phyloP scores from a whole-genome alignment of 2,888 invertebrate species.

The Agrochola circellaris region DNA sequence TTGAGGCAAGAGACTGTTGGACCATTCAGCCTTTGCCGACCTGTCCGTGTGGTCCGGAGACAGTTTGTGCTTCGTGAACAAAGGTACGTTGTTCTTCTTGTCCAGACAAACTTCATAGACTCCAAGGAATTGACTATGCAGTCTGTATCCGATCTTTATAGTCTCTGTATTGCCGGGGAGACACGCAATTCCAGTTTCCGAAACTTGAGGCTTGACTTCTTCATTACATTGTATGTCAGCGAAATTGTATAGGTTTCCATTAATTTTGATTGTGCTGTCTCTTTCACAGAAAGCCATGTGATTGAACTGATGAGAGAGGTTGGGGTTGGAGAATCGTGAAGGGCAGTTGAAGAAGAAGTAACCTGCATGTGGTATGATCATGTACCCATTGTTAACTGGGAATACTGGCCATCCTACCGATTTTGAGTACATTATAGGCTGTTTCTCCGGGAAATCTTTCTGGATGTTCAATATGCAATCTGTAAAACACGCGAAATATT shows the following conservation, averaged over 20 bases:
- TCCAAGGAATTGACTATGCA: slow-evolving; percentile 50
- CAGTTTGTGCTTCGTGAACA: slow-evolving; percentile 70
- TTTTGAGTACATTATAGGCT: slow-evolving; percentile 70
- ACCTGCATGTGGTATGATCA: slow-evolving; percentile 67
- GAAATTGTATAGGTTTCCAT: slow-evolving; percentile 63
- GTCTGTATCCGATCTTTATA: slow-evolving; percentile 70
- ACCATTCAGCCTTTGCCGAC: slow-evolving; percentile 62
- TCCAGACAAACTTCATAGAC: slow-evolving; percentile 77
- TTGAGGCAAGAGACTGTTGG: slow-evolving; percentile 58
- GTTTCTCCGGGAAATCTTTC: slow-evolving; percentile 64
- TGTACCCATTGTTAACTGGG: slow-evolving; percentile 57
- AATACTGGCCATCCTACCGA: slow-evolving; percentile 57
- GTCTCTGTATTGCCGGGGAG: slow-evolving; percentile 63
- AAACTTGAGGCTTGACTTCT: slow-evolving; percentile 60
- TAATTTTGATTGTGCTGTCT: slow-evolving; percentile 65
- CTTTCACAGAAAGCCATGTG: slow-evolving; percentile 69
- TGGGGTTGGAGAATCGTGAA: slow-evolving; percentile 57
- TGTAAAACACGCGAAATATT: slow-evolving; percentile 62
- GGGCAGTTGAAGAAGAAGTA: slow-evolving; percentile 72
- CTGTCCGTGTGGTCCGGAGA: slow-evolving; percentile 58
- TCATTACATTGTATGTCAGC: slow-evolving; percentile 73
- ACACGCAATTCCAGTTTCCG: slow-evolving; percentile 65
- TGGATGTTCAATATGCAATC: slow-evolving; percentile 75
- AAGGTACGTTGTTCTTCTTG: slow-evolving; percentile 64
- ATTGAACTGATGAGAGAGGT: slow-evolving; percentile 45